Evolutionary conservation across 1,140 invertebrate genomes (phyloP), one percentile per base, ranked within the genome.

Genomic region (Apis cerana): DNA sequence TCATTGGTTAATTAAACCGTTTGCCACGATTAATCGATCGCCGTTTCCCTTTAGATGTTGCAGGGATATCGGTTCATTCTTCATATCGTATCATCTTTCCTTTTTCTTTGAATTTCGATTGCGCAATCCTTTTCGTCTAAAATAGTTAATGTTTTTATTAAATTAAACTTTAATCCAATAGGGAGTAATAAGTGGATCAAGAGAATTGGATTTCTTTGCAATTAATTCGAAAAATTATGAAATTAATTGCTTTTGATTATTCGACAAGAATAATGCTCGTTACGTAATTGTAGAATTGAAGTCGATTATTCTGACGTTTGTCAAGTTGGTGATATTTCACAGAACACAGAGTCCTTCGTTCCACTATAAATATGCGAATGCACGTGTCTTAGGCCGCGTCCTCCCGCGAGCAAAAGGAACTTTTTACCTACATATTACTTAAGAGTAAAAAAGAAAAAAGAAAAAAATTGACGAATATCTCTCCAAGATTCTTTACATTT

Each of bases 11-110:
- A 92, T 92, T 91, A 91, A 92, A 92, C 90, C 86, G 85, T 92
- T 90, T 89, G 84, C 86, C 70, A 85, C 90, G 89, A 92, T 91
- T 92, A 91, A 92, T 92, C 91, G 85, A 89, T 92, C 89, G 90
- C 82, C 88, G 79, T 88, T 89, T 89, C 75, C 77, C 85, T 79
- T 68, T 79, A 74, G 72, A 80, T 80, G 64, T 71, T 78, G 80
- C 81, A 68, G 56, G 52, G 54, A 65, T 58, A 83, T 59, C 78
- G 65, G 43, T 58, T 77, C 77, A 80, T 71, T 78, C 64, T 69
- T 58, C 70, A 48, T 71, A 65, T 52, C 72, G 17, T 84, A 80
- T 69, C 62, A 19, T 67, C 52, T 56, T 70, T 74, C 43, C 78
- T 65, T 70, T 61, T 21, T 17, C 75, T 1, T 19, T 71, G 58